Evolutionary conservation across 1,140 invertebrate genomes (phyloP).

Genomic region (Ostrea edulis): DNA sequence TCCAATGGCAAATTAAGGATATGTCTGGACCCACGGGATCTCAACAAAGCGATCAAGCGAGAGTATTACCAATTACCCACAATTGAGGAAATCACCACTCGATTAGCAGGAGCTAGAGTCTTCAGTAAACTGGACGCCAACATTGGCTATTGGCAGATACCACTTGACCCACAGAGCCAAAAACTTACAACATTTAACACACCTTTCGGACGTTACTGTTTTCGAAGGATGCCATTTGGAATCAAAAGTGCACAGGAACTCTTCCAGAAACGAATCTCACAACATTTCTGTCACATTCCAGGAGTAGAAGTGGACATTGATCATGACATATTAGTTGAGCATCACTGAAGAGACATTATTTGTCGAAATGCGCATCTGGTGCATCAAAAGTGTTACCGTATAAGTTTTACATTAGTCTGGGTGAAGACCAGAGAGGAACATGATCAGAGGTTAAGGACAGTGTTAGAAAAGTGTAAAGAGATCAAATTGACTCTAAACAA

Average conservation of each 20-base stretch:
- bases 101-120: conserved; percentile 8
- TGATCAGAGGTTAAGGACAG: conserved; percentile 47
- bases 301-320: conserved; percentile 45
- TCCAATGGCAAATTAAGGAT: no score
- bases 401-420: conserved; percentile 58
- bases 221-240: no score
- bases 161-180: conserved; percentile 39
- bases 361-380: no score
- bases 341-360: no score
- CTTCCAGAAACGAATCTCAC: conserved; percentile 53
- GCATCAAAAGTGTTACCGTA: no score
- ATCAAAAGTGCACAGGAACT: conserved; percentile 52
- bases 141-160: conserved; percentile 74
- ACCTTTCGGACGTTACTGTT: conserved; percentile 55
- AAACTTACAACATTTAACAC: conserved; percentile 59
- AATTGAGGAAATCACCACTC: conserved; percentile 63
- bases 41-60: conserved; percentile 70
- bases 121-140: conserved; percentile 78
- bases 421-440: conserved; percentile 53
- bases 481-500: conserved; percentile 33
- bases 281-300: conserved; percentile 37
- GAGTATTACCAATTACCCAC: conserved; percentile 56
- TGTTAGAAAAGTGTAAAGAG: conserved; percentile 46
- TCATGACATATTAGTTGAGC: no score
- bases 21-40: conserved; percentile 22